phyloP scores from a whole-genome alignment of 2,888 invertebrate species.

The Cabera pusaria region DNA sequence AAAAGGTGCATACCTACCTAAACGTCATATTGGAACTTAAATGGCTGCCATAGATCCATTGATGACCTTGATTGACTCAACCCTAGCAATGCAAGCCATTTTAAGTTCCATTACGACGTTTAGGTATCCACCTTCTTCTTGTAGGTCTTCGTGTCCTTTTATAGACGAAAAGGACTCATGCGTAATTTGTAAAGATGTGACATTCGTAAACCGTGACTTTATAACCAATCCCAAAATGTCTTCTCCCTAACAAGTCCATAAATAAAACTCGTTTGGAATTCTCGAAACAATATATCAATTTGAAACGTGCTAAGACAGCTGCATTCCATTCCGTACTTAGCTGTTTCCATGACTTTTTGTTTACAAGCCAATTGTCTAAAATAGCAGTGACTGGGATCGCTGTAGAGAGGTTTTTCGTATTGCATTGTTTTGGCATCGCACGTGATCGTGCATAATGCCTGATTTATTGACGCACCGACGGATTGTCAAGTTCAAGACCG shows the following conservation, averaged over 20 bases:
- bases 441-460: constrained; percentile 13
- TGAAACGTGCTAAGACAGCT: constrained; percentile 16
- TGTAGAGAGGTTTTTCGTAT: constrained; percentile 6
- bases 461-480: constrained; percentile 5
- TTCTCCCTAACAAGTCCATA: not conserved
- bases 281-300: constrained; percentile 21
- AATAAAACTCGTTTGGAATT: constrained; percentile 2
- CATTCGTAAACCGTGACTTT: not conserved
- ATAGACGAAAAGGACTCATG: too few relatives aligned
- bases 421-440: constrained; percentile 10
- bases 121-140: too few relatives aligned
- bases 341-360: constrained; percentile 12
- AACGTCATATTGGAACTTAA: too few relatives aligned
- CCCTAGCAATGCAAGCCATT: too few relatives aligned
- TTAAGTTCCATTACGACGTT: too few relatives aligned
- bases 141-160: too few relatives aligned
- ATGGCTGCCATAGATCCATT: too few relatives aligned
- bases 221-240: not conserved
- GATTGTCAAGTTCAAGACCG: constrained; percentile 15
- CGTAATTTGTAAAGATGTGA: too few relatives aligned
- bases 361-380: constrained; percentile 12
- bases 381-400: constrained; percentile 11
- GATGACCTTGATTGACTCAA: too few relatives aligned
- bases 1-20: too few relatives aligned
- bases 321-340: constrained; percentile 18